Conservation (phyloP, 2,113 vertebrate species). For the Macquaria australasica region DNA sequence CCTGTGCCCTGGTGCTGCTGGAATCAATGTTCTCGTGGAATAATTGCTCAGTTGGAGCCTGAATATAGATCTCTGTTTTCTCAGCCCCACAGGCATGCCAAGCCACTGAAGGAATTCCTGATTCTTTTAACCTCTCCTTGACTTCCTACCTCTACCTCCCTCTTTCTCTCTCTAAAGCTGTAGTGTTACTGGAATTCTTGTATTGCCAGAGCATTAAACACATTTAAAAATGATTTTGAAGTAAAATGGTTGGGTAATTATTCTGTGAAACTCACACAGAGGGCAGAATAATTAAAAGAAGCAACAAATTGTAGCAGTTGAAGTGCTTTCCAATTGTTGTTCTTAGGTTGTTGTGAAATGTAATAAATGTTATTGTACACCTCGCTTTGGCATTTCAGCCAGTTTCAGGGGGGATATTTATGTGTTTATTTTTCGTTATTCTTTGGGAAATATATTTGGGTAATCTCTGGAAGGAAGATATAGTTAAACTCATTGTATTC, state of each 20-base stretch:
- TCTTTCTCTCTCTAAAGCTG: conserved; percentile 1
- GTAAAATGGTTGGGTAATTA: conserved; percentile 18
- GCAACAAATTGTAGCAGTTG: conserved; percentile 8
- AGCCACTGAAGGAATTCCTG: conserved; percentile 57
- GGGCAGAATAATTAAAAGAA: conserved; percentile 48
- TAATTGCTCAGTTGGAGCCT: conserved; percentile 74
- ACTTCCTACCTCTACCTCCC: conserved; percentile 19
- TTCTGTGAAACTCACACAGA: conserved; percentile 6
- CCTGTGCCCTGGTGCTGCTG: conserved; percentile 54
- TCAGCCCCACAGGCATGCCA: conserved; percentile 38
- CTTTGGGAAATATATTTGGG: conserved; percentile 14
- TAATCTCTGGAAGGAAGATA: conserved; percentile 13
- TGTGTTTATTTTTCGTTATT: conserved; percentile 43
- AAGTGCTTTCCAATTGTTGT: conserved; percentile 41
- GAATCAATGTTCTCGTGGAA: conserved; percentile 71
- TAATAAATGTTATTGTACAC: conserved; percentile 30
- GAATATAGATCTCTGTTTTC: conserved; percentile 65
- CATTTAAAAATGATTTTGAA: conserved; percentile 24
- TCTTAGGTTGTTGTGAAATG: conserved; percentile 34
- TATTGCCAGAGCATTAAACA: conserved; percentile 10
- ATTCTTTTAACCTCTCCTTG: conserved; percentile 59
- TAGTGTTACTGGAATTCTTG: conserved; percentile 2
- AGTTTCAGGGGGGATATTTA: neutral
- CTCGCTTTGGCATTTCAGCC: neutral
- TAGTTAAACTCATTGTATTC: conserved; percentile 45